Evolutionary conservation across 2,888 invertebrate species (phyloP).

Genomic region (Euphydryas editha): DNA sequence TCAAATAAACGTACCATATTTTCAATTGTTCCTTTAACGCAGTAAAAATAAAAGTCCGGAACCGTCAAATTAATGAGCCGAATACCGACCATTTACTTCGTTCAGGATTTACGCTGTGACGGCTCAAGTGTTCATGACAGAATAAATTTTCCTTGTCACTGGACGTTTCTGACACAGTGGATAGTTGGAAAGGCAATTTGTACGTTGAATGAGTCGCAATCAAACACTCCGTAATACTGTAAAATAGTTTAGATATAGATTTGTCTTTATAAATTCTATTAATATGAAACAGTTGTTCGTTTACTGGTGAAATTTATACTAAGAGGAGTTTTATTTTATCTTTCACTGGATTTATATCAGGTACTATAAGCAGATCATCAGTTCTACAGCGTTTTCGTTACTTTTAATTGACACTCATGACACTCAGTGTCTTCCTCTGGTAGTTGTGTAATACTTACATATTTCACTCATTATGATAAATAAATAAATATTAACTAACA

Average conservation of each 20-base stretch:
- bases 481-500: too few species aligned
- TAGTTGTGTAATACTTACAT: too few species aligned
- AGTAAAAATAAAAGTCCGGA: conserved; percentile 22
- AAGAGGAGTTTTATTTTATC: too few species aligned
- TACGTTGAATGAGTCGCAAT: conserved; percentile 5
- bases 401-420: too few species aligned
- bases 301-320: too few species aligned
- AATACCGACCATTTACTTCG: conserved; percentile 25
- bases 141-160: conserved; percentile 30
- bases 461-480: too few species aligned
- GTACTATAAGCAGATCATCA: too few species aligned
- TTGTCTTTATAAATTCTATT: background rate
- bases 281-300: background rate
- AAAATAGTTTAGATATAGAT: conserved; percentile 1
- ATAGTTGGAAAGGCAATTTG: conserved; percentile 23
- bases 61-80: conserved; percentile 22
- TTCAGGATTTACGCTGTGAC: conserved; percentile 57
- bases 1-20: background rate
- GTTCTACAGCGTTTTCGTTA: too few species aligned
- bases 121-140: conserved; percentile 41
- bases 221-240: conserved; percentile 5
- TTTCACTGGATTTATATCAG: too few species aligned
- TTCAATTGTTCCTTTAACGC: conserved; percentile 12
- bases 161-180: conserved; percentile 15
- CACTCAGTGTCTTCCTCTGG: too few species aligned